phyloP scores from a whole-genome alignment of 2,888 invertebrate species.

The Glyphotaelius pellucidus region DNA sequence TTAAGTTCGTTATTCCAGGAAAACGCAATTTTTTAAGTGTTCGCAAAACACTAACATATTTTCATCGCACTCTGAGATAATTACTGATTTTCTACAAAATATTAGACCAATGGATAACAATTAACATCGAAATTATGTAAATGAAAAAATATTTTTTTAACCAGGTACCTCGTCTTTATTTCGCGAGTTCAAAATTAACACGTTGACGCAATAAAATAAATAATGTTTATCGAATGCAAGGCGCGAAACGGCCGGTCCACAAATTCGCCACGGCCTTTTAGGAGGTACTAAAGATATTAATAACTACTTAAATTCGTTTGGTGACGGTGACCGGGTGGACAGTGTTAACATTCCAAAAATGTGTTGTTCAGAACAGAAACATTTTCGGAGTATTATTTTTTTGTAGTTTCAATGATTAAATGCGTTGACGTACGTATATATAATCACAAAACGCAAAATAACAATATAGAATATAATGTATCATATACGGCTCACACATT shows the following conservation, averaged over 20 bases:
- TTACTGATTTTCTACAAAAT: not conserved
- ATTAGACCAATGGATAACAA: not conserved
- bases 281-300: slow-evolving; percentile 26
- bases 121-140: not conserved
- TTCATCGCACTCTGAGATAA: not conserved
- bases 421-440: not conserved
- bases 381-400: not conserved
- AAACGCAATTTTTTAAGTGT: too few species aligned
- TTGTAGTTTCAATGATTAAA: too few species aligned
- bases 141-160: not conserved
- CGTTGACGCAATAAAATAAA: slow-evolving; percentile 49
- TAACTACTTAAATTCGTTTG: not conserved
- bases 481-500: too few species aligned
- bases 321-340: not conserved
- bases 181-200: slow-evolving; percentile 43
- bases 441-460: too few species aligned
- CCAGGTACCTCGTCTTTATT: not conserved
- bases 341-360: not conserved
- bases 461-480: too few species aligned
- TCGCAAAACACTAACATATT: too few species aligned
- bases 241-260: slow-evolving; percentile 46
- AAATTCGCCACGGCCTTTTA: slow-evolving; percentile 54
- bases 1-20: too few species aligned
- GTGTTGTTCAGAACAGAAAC: not conserved
- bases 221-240: slow-evolving; percentile 50